These are phyloP conservation scores for Lathronympha strigana DNA, from an alignment of 2,888 invertebrate genomes.

Conservation along the genomic window DNA sequence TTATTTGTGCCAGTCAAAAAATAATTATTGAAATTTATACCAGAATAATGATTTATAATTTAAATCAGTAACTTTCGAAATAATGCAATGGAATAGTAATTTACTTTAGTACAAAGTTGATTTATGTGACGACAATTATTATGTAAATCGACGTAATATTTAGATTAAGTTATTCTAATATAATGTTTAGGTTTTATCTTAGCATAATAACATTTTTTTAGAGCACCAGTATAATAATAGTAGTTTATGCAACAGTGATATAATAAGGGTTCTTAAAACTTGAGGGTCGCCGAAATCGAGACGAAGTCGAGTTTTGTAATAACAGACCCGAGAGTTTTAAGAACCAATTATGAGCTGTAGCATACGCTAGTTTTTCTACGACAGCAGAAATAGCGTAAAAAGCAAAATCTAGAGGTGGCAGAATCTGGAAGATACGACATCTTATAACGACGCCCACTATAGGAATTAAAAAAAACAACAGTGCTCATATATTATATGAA, in stretches of 20 bases:
- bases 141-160: conserved; percentile 29
- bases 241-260: neutral
- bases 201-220: neutral
- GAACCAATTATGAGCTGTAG: too few relatives aligned
- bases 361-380: too few relatives aligned
- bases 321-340: too few relatives aligned
- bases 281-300: too few relatives aligned
- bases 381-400: too few relatives aligned
- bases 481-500: too few relatives aligned
- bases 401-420: too few relatives aligned
- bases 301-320: too few relatives aligned
- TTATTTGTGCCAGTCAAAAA: neutral
- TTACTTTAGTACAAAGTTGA: conserved; percentile 38
- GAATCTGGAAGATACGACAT: too few relatives aligned
- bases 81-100: conserved; percentile 28
- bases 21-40: neutral
- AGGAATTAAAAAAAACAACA: too few relatives aligned
- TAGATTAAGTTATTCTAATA: conserved; percentile 26
- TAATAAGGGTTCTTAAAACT: too few relatives aligned
- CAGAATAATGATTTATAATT: neutral
- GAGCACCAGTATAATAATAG: conserved; percentile 5
- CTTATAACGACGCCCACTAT: too few relatives aligned
- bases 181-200: conserved; percentile 16
- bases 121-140: conserved; percentile 31
- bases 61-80: neutral